A percentile compares a stretch with the other conserved stretches of the same genome.
Evolutionary conservation across 2,888 invertebrate genomes (phyloP).

Genomic region (Dicyrtoma fusca): DNA sequence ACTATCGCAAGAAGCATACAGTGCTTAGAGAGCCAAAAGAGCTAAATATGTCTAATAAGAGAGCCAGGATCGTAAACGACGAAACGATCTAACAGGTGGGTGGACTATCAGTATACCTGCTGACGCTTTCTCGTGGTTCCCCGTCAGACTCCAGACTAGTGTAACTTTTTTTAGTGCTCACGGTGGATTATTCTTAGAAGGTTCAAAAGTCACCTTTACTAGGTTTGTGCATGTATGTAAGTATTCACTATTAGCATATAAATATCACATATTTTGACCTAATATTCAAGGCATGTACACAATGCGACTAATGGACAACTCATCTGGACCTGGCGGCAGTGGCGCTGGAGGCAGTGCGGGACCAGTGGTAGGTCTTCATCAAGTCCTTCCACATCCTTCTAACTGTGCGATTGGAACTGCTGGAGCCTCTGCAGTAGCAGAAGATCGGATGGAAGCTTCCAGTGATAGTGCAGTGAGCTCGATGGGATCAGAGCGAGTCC

Average conservation of each 20-base stretch:
- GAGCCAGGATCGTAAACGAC: too few relatives aligned
- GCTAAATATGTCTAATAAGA: too few relatives aligned
- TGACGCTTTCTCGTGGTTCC: too few relatives aligned
- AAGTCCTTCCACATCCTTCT: conserved; percentile 47
- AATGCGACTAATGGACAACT: conserved; percentile 79
- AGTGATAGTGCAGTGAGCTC: conserved; percentile 91
- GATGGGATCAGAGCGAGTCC: conserved; percentile 80
- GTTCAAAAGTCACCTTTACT: background rate
- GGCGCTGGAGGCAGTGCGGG: conserved; percentile 58
- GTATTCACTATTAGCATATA: background rate
- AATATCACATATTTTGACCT: background rate
- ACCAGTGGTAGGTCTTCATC: conserved; percentile 59
- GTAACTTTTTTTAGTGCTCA: conserved; percentile 4
- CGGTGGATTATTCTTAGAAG: background rate
- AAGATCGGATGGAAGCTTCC: conserved; percentile 74
- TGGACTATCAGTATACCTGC: too few relatives aligned
- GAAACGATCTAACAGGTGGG: too few relatives aligned
- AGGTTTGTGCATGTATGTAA: background rate
- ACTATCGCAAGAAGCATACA: too few relatives aligned
- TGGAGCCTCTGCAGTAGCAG: conserved; percentile 59
- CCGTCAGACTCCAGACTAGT: too few relatives aligned
- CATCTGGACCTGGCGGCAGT: conserved; percentile 58
- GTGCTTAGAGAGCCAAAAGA: too few relatives aligned
- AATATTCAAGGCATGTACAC: conserved; percentile 75
- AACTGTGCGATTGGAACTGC: conserved; percentile 53